Percentiles rank a stretch among this genome's conserved stretches.
Evolutionary conservation across 37 sponge, comb jelly and placozoan genomes (phyloP).

Genomic region (Ephydatia muelleri): DNA sequence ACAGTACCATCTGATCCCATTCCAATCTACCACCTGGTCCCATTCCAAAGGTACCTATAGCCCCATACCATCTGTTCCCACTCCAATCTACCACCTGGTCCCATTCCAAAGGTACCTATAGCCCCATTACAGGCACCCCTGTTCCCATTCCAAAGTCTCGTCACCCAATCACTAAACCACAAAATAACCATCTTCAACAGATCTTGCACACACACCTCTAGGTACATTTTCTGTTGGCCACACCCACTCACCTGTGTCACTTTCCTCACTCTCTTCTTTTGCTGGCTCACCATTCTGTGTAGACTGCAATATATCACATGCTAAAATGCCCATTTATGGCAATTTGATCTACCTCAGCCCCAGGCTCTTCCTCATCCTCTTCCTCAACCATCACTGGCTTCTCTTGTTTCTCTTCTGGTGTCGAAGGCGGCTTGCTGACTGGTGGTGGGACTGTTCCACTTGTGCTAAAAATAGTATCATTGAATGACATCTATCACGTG

Average conservation of each 20-base stretch:
- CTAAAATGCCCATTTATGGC: not conserved
- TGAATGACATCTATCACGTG: no score
- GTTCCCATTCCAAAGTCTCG: not conserved
- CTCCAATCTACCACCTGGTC: not conserved
- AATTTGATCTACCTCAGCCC: not conserved
- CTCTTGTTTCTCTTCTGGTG: not conserved
- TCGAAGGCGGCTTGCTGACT: not conserved
- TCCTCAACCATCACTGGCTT: not conserved
- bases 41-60: not conserved
- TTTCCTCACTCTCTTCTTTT: not conserved
- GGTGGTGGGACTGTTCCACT: not conserved
- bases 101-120: not conserved
- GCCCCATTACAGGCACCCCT: no score
- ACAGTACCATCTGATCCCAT: not conserved
- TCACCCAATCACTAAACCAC: no score
- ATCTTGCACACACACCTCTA: no score
- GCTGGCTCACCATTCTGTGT: not conserved
- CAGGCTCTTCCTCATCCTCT: not conserved
- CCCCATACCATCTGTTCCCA: not conserved
- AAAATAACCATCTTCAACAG: no score
- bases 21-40: no score
- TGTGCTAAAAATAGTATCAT: not conserved
- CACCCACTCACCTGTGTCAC: not conserved
- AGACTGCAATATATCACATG: not conserved
- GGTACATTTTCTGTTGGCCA: not conserved